Percentiles rank a stretch among this genome's conserved stretches.
phyloP scores from a whole-genome alignment of 2,113 vertebrate species.

The Chauna torquata region DNA sequence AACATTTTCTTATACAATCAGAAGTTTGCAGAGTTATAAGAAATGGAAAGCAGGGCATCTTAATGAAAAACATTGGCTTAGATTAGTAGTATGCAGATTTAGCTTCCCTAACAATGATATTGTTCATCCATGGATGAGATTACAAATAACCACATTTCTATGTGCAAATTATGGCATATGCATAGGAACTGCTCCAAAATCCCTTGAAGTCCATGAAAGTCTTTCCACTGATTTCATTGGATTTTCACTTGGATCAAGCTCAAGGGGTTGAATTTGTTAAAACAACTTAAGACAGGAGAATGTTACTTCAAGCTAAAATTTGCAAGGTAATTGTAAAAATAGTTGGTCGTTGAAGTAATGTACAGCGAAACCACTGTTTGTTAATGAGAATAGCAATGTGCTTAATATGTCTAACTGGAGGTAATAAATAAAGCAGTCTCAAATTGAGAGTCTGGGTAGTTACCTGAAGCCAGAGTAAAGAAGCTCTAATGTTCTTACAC shows the following conservation, averaged over 20 bases:
- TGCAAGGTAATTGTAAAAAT: conserved; percentile 55
- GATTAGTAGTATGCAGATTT: neutral
- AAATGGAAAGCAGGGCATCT: conserved; percentile 28
- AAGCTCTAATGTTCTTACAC: neutral
- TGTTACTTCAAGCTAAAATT: conserved; percentile 41
- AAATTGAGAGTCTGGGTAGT: conserved; percentile 3
- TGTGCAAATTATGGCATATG: neutral
- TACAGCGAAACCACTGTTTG: conserved; percentile 36
- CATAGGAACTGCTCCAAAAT: neutral
- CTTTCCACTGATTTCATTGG: neutral
- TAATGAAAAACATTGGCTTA: neutral
- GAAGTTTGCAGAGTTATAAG: neutral
- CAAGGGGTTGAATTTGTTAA: conserved; percentile 22
- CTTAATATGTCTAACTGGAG: conserved; percentile 59
- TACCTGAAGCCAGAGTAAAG: neutral
- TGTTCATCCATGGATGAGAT: neutral
- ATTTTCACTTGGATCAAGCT: conserved; percentile 25
- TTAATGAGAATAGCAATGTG: conserved; percentile 39
- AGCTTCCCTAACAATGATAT: neutral
- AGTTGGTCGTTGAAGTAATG: conserved; percentile 42
- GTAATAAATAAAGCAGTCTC: conserved; percentile 45
- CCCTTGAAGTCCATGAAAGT: neutral
- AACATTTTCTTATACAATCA: neutral
- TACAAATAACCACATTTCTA: conserved; percentile 5
- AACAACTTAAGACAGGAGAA: neutral